phyloP scores from a whole-genome alignment of 2,113 vertebrate species.

The Strigops habroptila region DNA sequence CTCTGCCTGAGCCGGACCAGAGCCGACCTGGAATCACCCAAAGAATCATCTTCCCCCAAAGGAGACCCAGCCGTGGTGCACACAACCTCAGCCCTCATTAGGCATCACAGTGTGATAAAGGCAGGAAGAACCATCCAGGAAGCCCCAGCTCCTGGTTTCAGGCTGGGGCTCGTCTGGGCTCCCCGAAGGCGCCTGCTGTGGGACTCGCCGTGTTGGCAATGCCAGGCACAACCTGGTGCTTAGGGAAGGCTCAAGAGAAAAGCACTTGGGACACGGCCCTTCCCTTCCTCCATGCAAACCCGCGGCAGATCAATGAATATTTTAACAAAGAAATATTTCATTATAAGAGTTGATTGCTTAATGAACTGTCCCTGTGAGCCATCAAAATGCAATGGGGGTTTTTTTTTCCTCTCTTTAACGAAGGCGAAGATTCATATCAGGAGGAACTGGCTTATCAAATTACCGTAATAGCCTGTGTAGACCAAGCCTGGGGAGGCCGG shows the following conservation, averaged over 20 bases:
- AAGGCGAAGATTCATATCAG: slow-evolving; percentile 68
- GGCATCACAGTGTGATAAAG: fast-evolving
- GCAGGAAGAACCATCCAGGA: background rate
- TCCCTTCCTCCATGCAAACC: slow-evolving; percentile 43
- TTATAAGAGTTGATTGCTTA: slow-evolving; percentile 79
- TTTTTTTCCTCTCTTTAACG: slow-evolving; percentile 41
- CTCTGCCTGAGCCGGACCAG: background rate
- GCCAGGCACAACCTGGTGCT: slow-evolving; percentile 10
- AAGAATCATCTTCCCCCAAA: background rate
- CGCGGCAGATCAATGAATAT: slow-evolving; percentile 73
- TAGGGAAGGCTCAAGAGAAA: background rate
- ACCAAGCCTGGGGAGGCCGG: background rate
- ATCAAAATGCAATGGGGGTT: slow-evolving; percentile 48
- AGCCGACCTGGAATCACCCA: fast-evolving
- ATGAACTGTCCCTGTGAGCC: slow-evolving; percentile 78
- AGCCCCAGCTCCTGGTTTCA: background rate
- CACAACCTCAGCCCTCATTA: background rate
- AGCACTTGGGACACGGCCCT: slow-evolving; percentile 27
- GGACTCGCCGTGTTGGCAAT: background rate
- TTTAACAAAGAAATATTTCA: slow-evolving; percentile 83
- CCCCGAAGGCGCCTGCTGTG: background rate
- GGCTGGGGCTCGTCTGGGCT: background rate
- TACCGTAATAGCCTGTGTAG: slow-evolving; percentile 76
- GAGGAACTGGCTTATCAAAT: slow-evolving; percentile 66
- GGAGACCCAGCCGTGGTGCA: background rate